Evolutionary conservation across 2,888 invertebrate species (phyloP), one percentile per base, ranked within the genome.

Genomic region (Cactoblastis cactorum): DNA sequence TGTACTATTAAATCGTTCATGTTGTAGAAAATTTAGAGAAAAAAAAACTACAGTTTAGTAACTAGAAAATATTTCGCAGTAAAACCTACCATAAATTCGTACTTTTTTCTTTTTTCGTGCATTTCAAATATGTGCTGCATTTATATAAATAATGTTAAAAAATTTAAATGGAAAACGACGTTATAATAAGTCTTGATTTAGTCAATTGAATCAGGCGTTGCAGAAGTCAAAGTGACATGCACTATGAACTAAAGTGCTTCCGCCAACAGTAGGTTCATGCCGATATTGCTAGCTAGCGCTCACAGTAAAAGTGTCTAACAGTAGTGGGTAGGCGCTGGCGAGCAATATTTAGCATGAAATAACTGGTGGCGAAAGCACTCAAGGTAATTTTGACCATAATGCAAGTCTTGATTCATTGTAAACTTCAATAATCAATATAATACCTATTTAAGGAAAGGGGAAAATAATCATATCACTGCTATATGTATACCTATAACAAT

Each of bases 381-480:
- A n/a, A n/a, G n/a, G n/a, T n/a, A n/a, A n/a, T n/a, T n/a, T n/a
- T n/a, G n/a, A n/a, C n/a, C n/a, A n/a, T n/a, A n/a, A n/a, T n/a
- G n/a, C n/a, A n/a, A n/a, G n/a, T n/a, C n/a, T n/a, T n/a, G 59
- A 59, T 58, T 56, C 51, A 52, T 32, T 37, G 22, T 33, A 8
- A 43, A 41, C 18, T 32, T 49, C 49, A 43, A 49, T 49, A 49
- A 49, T 49, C 49, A 6, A 34, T 49, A 32, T 39, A 39, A 39
- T 39, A 33, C 33, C 59, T 60, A 59, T 61, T 60, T 59, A 61
- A 69, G 33, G n/a, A 69, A 75, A 77, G 80, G 76, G 80, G 76
- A 73, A 81, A 75, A 65, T 74, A 77, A 83, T 80, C 88, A 88
- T 88, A 88, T 88, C 88, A 88, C 86, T 74, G 71, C 66, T 81